Conservation (phyloP, 2,797 vertebrate genomes). For the Thripadectes ignobilis region DNA sequence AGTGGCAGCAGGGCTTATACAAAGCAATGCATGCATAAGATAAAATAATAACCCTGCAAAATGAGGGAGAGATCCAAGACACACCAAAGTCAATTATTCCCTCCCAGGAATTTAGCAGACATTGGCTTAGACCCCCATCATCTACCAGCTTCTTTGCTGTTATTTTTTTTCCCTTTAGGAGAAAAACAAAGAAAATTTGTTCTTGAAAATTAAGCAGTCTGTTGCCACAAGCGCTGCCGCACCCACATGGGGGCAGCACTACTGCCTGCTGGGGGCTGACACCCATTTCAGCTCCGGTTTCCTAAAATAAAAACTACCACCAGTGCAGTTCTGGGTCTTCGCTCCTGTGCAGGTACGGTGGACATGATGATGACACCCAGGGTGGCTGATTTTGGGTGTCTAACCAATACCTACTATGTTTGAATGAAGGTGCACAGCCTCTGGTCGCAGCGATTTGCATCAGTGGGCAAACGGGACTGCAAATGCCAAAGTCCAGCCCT, state of each 20-base stretch:
- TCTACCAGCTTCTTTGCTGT: neutral
- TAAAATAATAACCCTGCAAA: neutral
- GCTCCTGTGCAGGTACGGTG: neutral
- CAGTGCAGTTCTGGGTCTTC: neutral
- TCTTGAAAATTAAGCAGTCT: neutral
- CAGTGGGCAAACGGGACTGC: accelerated
- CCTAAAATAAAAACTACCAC: neutral
- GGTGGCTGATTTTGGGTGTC: neutral
- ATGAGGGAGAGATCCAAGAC: neutral
- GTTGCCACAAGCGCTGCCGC: accelerated
- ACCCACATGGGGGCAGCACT: accelerated
- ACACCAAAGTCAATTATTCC: neutral
- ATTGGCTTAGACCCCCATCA: neutral
- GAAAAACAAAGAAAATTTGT: neutral
- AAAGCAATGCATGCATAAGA: neutral
- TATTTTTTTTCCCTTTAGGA: neutral
- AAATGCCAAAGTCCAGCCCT: neutral
- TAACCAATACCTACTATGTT: neutral
- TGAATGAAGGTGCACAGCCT: accelerated
- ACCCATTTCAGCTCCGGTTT: neutral
- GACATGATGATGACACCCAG: neutral
- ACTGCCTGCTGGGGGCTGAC: neutral
- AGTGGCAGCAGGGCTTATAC: neutral
- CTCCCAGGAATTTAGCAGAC: neutral
- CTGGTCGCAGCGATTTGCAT: neutral